Evolutionary conservation across 64 coral and sea anemone species (phyloP).

Genomic region (Porites australiensis): DNA sequence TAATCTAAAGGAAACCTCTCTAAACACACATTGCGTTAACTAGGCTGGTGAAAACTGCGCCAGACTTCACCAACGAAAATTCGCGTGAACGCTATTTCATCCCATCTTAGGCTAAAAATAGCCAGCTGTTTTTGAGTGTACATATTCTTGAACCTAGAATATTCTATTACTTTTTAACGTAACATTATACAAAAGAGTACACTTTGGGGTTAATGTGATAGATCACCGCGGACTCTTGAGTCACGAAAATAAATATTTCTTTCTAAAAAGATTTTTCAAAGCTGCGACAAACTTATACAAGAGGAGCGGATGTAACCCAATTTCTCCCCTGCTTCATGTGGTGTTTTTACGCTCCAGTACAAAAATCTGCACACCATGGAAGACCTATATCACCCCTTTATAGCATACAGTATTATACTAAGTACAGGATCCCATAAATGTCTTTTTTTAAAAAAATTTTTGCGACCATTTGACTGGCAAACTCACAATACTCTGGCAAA

Average conservation of each 20-base stretch:
- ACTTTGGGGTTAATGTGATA: slow-evolving; percentile 50
- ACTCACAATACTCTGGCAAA: neutral
- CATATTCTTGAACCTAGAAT: slow-evolving; percentile 45
- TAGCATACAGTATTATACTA: slow-evolving; percentile 1
- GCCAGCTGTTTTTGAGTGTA: slow-evolving; percentile 48
- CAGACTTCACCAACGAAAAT: neutral
- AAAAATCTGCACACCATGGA: neutral
- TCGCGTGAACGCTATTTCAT: slow-evolving; percentile 44
- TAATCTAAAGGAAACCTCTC: slow-evolving; percentile 39
- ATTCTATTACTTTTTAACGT: slow-evolving; percentile 60
- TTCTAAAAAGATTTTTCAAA: slow-evolving; percentile 16
- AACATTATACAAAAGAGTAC: slow-evolving; percentile 69
- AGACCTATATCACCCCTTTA: neutral
- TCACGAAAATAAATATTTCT: slow-evolving; percentile 61
- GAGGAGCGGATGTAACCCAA: neutral
- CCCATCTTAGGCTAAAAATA: slow-evolving; percentile 42
- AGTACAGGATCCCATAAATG: neutral
- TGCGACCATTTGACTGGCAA: neutral
- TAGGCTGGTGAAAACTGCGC: neutral
- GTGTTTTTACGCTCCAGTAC: neutral
- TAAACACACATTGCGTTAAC: neutral
- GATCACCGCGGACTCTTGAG: slow-evolving; percentile 10
- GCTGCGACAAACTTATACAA: neutral
- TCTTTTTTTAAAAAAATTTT: neutral
- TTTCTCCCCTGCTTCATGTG: neutral